Base-by-base conservation (phyloP, 2,113 vertebrate species). In the Mustela nigripes region DNA sequence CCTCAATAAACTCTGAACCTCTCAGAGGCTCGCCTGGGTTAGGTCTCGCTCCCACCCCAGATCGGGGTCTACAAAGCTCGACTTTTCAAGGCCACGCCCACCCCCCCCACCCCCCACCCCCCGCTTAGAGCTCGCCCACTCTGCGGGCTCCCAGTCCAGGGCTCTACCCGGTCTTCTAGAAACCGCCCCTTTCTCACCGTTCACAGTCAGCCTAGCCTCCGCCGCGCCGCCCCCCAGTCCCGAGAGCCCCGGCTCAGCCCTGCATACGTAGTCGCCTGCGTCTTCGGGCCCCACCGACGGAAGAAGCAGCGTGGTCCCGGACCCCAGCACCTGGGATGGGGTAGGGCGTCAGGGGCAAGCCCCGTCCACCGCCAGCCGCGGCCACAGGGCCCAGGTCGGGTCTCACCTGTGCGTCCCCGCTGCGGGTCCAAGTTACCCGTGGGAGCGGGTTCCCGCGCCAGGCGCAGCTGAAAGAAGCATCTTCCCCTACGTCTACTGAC, bases 361-460 rank as follows among this genome's bases (percentile, higher is more conserved):
- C 1, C 2, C 0, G 0, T 1, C 31, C 73, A 21, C 58, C 26
- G 19, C 73, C 78, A 36, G 33, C 76, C 73, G 28, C 19, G 0
- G 15, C 5, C 79, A 36, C n/a, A 10, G 31, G 39, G 50, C 10
- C 74, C 33, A 63, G 8, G 24, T 33, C 0, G 2, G 31, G 19
- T 82, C 98, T 99, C 98, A 99, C 99, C 99, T 99, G 99, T 8
- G 97, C 98, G 63, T 98, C 99, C 39, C 99, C 99, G 45, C 98
- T 99, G 95, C 99, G 99, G 39, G 99, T 99, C 99, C 99, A 99
- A 39, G 99, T 99, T 93, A 99, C 98, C 28, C 99, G 99, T 53
- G 99, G 99, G 36, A 99, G 99, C 50, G 99, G 99, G 97, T 99
- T 99, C 91, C 99, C 99, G 8, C 99, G 99, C 99, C 99, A 99